Evolutionary conservation across 2,113 vertebrate species (phyloP).

Genomic region (Poeciliopsis occidentalis): DNA sequence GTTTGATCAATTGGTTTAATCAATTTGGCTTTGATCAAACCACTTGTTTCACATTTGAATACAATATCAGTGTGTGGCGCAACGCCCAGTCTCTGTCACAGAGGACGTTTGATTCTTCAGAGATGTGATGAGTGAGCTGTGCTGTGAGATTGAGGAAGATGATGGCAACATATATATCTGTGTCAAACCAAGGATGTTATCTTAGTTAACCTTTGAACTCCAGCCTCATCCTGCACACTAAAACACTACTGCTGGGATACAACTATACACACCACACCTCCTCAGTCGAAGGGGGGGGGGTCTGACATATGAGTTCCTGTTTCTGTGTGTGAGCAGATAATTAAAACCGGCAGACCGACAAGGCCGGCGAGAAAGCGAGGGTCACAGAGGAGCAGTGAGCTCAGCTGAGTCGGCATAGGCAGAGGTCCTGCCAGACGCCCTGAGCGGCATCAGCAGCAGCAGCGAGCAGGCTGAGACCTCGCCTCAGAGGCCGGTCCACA

Average conservation of each 20-base stretch:
- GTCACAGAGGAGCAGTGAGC: conserved; percentile 35
- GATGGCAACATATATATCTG: neutral
- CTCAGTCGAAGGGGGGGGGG: neutral
- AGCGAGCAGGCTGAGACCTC: no score
- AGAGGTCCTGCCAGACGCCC: conserved; percentile 21
- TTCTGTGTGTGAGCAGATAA: conserved; percentile 54
- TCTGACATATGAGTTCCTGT: conserved; percentile 45
- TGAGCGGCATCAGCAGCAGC: no score
- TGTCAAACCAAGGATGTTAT: no score
- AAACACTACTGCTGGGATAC: no score
- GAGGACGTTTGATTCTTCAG: neutral
- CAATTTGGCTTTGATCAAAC: conserved; percentile 9
- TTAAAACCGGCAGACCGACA: conserved; percentile 74
- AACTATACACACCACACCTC: conserved; percentile 13
- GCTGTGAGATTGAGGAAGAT: neutral
- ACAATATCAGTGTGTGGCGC: neutral
- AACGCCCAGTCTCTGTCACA: neutral
- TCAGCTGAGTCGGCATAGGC: conserved; percentile 48
- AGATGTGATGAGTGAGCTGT: neutral
- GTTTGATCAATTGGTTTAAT: no score
- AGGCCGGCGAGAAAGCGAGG: conserved; percentile 49
- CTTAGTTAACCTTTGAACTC: no score
- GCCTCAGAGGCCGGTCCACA: conserved; percentile 42
- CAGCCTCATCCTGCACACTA: no score
- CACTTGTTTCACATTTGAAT: conserved; percentile 5